Base-by-base conservation (phyloP, 2,888 invertebrate genomes). In the Hirtodrosophila confusa region DNA sequence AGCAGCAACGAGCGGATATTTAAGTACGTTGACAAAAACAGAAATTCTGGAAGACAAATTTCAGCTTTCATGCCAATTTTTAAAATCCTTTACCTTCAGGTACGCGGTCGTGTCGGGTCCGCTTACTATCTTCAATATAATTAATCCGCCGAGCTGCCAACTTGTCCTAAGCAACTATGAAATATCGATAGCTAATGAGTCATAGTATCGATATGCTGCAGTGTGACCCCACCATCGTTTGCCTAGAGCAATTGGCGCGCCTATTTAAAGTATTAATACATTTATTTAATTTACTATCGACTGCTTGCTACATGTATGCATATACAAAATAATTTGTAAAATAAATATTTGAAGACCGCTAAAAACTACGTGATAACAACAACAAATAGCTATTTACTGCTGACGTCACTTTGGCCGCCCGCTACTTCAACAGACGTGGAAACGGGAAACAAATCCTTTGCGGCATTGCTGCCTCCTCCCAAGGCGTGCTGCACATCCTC, bases 341-440 rank as follows among this genome's bases (percentile, higher is more conserved):
- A 83, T 83, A 78, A 85, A 75, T 79, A 85, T 63, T 54, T 62
- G 47, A 78, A 69, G 44, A 61, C 63, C 54, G 45, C 64, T 67
- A 50, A 56, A 36, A 40, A 58, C 71, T 73, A 57, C 39, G 51
- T 60, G 37, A 64, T 66, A 67, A 69, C 69, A 64, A 68, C 68
- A 62, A 55, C 60, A 70, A 70, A 69, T 33, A 61, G 57, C 69
- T 84, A 86, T 69, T 69, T 67, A 55, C 51, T 72, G 70, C 68
- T 63, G 57, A 43, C 72, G 37, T 71, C 73, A 27, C 71, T 73
- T 49, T 86, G 69, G 51, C 86, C 86, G 49, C 78, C 86, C 17
- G 89, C 80, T 31, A 90, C 89, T 75, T 90, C 90, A 9, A 90
- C 89, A 8, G 90, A 90, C 23, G 90, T 84, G 8, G 89, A 86